A percentile compares a stretch with the other conserved stretches of the same genome.
phyloP scores from a whole-genome alignment of 2,113 vertebrate species.

The Camelus dromedarius region DNA sequence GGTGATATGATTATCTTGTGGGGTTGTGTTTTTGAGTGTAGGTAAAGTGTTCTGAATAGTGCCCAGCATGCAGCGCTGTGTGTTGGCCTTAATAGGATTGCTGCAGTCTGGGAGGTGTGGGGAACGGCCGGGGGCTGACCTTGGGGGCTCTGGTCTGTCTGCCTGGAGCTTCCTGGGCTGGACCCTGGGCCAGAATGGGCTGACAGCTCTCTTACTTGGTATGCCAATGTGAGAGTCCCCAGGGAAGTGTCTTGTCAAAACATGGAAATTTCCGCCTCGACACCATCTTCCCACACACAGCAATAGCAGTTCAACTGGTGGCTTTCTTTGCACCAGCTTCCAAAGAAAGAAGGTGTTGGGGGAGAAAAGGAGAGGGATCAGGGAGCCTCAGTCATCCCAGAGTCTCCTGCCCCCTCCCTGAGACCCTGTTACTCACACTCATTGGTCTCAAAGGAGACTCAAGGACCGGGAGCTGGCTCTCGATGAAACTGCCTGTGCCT shows the following conservation, averaged over 20 bases:
- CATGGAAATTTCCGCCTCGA: background rate
- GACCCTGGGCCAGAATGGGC: background rate
- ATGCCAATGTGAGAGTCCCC: background rate
- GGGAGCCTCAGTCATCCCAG: background rate
- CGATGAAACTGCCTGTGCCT: background rate
- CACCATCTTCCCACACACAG: constrained; percentile 13
- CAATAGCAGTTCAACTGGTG: background rate
- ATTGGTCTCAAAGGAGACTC: background rate
- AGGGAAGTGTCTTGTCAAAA: constrained; percentile 62
- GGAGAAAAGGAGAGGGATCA: background rate
- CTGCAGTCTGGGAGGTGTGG: background rate
- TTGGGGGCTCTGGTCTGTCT: background rate
- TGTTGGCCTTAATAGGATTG: background rate
- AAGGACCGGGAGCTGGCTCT: background rate
- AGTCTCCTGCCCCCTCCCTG: background rate
- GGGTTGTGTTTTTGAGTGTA: background rate
- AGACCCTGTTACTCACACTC: background rate
- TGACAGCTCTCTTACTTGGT: constrained; percentile 31
- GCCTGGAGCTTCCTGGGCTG: background rate
- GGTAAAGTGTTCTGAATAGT: background rate
- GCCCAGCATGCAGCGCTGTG: background rate
- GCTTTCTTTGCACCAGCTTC: constrained; percentile 6
- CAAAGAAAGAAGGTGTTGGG: background rate
- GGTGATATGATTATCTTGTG: background rate
- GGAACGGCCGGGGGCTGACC: background rate